Evolutionary conservation across 2,113 vertebrate species (phyloP).

Genomic region (Vulpes lagopus): DNA sequence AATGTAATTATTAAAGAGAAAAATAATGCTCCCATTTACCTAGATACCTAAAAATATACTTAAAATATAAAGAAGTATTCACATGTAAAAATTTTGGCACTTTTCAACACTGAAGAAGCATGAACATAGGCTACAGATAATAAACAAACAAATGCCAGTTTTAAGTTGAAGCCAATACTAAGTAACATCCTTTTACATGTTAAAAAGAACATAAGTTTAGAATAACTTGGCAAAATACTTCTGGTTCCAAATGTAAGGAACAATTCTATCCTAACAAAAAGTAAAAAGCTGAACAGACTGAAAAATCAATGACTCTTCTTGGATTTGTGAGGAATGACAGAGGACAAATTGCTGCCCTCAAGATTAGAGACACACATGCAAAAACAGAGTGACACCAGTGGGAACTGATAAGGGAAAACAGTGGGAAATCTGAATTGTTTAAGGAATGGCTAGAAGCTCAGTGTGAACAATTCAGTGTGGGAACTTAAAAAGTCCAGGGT

Average conservation of each 20-base stretch:
- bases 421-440: neutral
- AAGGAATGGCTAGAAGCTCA: neutral
- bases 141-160: neutral
- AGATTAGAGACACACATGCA: neutral
- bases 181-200: neutral
- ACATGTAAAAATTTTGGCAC: neutral
- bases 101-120: neutral
- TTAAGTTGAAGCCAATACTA: neutral
- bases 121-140: neutral
- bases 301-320: neutral
- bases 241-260: neutral
- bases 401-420: neutral
- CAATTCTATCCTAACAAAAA: neutral
- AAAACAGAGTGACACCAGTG: neutral
- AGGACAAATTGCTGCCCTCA: neutral
- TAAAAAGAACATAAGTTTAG: neutral
- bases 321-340: neutral
- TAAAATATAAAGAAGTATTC: neutral
- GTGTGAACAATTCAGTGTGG: neutral
- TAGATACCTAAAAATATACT: neutral
- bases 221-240: neutral
- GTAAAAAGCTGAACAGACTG: neutral
- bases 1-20: slow-evolving; percentile 12
- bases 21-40: neutral
- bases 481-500: neutral